Conservation (phyloP, 2,888 invertebrate species). For the Metalampra italica region DNA sequence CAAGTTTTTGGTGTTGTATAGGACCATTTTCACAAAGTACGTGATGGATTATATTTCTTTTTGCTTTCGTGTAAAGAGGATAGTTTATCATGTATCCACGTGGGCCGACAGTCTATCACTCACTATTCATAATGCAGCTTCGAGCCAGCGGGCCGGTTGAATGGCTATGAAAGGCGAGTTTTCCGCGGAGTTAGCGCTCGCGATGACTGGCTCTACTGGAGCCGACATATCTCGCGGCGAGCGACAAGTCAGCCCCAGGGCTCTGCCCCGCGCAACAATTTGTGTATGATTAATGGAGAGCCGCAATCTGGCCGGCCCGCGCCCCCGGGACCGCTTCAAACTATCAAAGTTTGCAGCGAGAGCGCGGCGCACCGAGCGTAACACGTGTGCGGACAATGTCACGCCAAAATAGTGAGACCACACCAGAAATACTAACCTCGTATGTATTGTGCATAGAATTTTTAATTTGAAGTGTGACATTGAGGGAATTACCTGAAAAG, state of each 20-base stretch:
- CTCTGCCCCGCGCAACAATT: constrained; percentile 35
- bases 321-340: constrained; percentile 47
- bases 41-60: too few relatives aligned
- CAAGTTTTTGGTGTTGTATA: too few relatives aligned
- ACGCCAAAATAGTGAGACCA: too few relatives aligned
- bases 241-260: constrained; percentile 14
- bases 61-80: not conserved
- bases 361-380: not conserved
- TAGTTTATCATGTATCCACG: constrained; percentile 18
- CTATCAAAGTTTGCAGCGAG: constrained; percentile 30
- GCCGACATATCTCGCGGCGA: constrained; percentile 39
- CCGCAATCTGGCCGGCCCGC: constrained; percentile 24
- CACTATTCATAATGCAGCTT: constrained; percentile 15
- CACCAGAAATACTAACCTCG: too few relatives aligned
- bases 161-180: constrained; percentile 22
- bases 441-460: too few relatives aligned
- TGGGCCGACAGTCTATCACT: constrained; percentile 8
- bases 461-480: too few relatives aligned
- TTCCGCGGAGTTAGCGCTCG: constrained; percentile 32
- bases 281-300: constrained; percentile 56
- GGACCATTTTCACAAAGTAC: too few relatives aligned
- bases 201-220: constrained; percentile 61
- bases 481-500: too few relatives aligned
- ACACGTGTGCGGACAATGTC: not conserved
- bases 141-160: constrained; percentile 17